These are phyloP conservation scores for Prionailurus bengalensis DNA, from an alignment of 2,113 vertebrate genomes.

Conservation along the genomic window DNA sequence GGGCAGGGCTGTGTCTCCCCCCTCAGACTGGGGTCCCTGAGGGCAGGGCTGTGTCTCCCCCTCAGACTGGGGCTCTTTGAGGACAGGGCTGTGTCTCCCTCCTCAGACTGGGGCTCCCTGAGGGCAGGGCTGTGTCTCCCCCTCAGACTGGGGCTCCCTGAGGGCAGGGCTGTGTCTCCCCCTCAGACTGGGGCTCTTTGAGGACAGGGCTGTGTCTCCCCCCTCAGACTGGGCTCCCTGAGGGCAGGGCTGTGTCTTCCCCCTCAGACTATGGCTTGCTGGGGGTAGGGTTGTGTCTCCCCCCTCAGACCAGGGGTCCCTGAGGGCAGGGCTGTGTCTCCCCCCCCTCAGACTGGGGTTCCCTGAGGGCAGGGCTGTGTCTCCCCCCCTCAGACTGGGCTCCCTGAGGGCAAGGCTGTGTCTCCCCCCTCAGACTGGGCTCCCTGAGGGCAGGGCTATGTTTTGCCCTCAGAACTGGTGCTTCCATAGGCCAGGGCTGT, in stretches of 20 bases:
- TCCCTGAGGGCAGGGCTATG: neutral
- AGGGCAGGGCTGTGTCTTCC: accelerated
- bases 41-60: accelerated
- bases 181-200: neutral
- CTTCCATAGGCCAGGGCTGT: neutral
- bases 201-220: neutral
- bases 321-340: neutral
- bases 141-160: no score
- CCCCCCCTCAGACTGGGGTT: no score
- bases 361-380: neutral
- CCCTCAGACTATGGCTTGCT: neutral
- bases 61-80: neutral
- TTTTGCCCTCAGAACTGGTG: neutral
- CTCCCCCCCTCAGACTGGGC: neutral
- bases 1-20: neutral
- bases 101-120: no score
- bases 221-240: neutral
- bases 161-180: neutral
- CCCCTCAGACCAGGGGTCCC: no score
- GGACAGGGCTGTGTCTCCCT: no score
- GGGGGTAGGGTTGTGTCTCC: no score
- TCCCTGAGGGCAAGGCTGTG: neutral
- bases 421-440: neutral
- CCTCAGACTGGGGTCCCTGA: neutral
- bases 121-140: no score